These are phyloP conservation scores for Gymnogyps californianus DNA, from an alignment of 2,113 vertebrate genomes.

Conservation along the genomic window DNA sequence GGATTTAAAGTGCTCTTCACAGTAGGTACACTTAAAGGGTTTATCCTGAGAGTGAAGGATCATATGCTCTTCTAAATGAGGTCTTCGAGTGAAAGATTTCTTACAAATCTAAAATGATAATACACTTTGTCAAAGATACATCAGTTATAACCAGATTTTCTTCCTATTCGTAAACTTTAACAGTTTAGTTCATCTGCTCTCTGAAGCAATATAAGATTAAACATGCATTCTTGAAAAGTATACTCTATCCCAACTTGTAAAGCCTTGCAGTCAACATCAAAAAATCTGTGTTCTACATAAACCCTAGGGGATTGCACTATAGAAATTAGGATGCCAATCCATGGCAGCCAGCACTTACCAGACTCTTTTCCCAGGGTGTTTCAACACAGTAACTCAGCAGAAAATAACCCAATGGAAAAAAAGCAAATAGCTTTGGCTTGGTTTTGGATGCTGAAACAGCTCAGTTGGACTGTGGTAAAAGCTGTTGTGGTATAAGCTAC, in stretches of 20 bases:
- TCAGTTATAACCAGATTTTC: background rate
- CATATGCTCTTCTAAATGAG: slow-evolving; percentile 97
- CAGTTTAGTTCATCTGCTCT: background rate
- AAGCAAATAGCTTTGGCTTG: background rate
- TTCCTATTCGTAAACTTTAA: background rate
- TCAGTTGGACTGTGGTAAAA: background rate
- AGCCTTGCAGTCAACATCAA: background rate
- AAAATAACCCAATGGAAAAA: background rate
- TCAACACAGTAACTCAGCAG: background rate
- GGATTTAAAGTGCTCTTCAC: slow-evolving; percentile 94
- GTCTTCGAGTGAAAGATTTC: slow-evolving; percentile 93
- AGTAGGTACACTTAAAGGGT: slow-evolving; percentile 95
- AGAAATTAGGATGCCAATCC: background rate
- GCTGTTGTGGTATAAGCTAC: background rate
- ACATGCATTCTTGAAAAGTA: background rate
- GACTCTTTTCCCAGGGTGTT: background rate
- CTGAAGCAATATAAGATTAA: background rate
- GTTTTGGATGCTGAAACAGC: background rate
- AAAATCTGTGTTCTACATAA: background rate
- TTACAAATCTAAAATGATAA: slow-evolving; percentile 85
- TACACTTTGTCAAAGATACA: background rate
- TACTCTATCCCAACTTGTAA: background rate
- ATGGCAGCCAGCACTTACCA: background rate
- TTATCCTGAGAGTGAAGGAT: slow-evolving; percentile 96
- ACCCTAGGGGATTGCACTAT: background rate